phyloP scores from a whole-genome alignment of 2,888 invertebrate species.

The Standfussiana lucernea region DNA sequence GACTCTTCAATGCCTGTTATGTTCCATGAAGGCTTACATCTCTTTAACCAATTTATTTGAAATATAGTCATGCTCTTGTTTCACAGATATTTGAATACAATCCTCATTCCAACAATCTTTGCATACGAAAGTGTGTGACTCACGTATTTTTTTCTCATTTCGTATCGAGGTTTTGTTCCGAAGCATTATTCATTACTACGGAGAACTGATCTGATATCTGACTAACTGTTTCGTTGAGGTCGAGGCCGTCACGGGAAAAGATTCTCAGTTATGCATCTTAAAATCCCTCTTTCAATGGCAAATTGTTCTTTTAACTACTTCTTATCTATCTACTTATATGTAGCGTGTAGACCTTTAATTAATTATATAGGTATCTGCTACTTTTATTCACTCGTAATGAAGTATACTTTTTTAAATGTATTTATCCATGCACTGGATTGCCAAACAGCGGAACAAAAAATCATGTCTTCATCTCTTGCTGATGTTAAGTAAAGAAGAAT shows the following conservation, averaged over 20 bases:
- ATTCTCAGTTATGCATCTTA: constrained; percentile 80
- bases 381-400: neutral
- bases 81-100: constrained; percentile 43
- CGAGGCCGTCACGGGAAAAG: constrained; percentile 88
- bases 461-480: neutral
- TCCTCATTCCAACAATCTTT: constrained; percentile 37
- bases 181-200: constrained; percentile 80
- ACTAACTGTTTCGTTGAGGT: constrained; percentile 78
- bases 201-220: constrained; percentile 78
- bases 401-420: neutral
- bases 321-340: constrained; percentile 44
- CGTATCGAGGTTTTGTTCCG: constrained; percentile 64
- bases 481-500: neutral
- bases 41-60: neutral
- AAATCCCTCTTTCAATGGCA: constrained; percentile 74
- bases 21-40: neutral
- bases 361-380: constrained; percentile 14
- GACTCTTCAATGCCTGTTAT: neutral
- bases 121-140: constrained; percentile 68
- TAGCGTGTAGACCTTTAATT: constrained; percentile 35
- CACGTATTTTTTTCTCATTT: constrained; percentile 65
- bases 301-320: constrained; percentile 70
- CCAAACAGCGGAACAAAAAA: neutral
- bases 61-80: neutral
- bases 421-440: neutral